These are phyloP conservation scores for Euclidia mi DNA, from an alignment of 2,888 invertebrate genomes.

Conservation along the genomic window DNA sequence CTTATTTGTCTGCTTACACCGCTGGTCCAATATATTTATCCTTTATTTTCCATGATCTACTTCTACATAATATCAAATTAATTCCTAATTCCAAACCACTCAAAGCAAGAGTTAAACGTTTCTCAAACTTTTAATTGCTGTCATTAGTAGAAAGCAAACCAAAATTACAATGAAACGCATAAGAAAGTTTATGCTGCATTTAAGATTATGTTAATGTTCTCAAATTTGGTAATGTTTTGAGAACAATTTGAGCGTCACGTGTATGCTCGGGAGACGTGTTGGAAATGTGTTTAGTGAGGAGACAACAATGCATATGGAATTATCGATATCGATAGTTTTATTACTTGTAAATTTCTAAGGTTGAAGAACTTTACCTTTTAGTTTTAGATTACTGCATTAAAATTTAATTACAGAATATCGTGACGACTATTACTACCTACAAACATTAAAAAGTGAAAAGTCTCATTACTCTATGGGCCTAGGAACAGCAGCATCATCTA, in stretches of 20 bases:
- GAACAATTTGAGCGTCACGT: slow-evolving; percentile 61
- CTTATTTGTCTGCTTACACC: no score
- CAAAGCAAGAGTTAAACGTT: slow-evolving; percentile 13
- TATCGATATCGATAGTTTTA: slow-evolving; percentile 4
- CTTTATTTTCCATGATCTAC: no score
- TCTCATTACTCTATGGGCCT: no score
- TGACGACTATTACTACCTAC: no score
- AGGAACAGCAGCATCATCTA: no score
- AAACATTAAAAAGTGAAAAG: no score
- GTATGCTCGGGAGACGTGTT: slow-evolving; percentile 55
- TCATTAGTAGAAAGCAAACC: slow-evolving; percentile 33
- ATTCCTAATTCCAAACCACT: slow-evolving; percentile 2
- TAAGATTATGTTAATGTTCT: slow-evolving; percentile 58
- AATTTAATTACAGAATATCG: no score
- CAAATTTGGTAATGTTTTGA: slow-evolving; percentile 59
- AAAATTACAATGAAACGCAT: slow-evolving; percentile 26
- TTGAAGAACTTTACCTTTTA: no score
- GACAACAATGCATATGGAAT: background rate
- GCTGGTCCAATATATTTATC: no score
- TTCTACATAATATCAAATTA: slow-evolving; percentile 1
- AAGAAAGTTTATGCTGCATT: slow-evolving; percentile 51
- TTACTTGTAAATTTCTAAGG: no score
- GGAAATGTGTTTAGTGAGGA: slow-evolving; percentile 43
- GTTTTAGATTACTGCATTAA: no score
- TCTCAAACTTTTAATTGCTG: slow-evolving; percentile 35